A percentile compares a stretch with the other conserved stretches of the same genome.
Evolutionary conservation across 1,140 invertebrate genomes (phyloP).

Genomic region (Ooceraea biroi): DNA sequence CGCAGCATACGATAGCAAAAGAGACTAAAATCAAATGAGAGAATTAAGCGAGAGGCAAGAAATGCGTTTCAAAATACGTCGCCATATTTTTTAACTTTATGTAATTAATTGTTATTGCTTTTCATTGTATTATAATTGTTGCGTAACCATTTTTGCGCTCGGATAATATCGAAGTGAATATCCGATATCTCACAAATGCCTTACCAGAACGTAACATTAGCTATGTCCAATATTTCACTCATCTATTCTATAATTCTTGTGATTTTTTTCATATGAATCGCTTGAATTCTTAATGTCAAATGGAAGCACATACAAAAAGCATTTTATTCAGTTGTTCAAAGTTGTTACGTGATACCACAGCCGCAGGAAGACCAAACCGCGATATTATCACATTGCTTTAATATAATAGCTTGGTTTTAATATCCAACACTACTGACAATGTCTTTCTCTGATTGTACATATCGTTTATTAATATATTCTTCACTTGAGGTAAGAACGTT

Average conservation of each 20-base stretch:
- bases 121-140: constrained; percentile 6
- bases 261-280: background rate
- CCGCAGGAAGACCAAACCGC: background rate
- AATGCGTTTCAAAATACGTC: constrained; percentile 1
- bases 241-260: background rate
- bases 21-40: constrained; percentile 21
- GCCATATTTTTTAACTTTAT: background rate
- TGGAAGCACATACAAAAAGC: background rate
- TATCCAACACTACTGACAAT: constrained; percentile 16
- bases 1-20: constrained; percentile 23
- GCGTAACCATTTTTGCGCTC: background rate
- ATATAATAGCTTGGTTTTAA: background rate
- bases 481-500: background rate
- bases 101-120: constrained; percentile 1
- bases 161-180: background rate
- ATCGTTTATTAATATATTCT: constrained; percentile 19
- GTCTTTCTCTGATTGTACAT: constrained; percentile 54
- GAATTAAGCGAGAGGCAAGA: background rate
- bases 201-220: constrained; percentile 4
- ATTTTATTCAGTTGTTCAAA: constrained; percentile 24
- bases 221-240: constrained; percentile 4
- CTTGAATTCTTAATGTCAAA: background rate
- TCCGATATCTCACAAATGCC: constrained; percentile 13
- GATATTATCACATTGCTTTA: constrained; percentile 17
- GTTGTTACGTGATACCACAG: background rate